phyloP scores from a whole-genome alignment of 1,140 invertebrate species.

The Drosophila nannoptera region DNA sequence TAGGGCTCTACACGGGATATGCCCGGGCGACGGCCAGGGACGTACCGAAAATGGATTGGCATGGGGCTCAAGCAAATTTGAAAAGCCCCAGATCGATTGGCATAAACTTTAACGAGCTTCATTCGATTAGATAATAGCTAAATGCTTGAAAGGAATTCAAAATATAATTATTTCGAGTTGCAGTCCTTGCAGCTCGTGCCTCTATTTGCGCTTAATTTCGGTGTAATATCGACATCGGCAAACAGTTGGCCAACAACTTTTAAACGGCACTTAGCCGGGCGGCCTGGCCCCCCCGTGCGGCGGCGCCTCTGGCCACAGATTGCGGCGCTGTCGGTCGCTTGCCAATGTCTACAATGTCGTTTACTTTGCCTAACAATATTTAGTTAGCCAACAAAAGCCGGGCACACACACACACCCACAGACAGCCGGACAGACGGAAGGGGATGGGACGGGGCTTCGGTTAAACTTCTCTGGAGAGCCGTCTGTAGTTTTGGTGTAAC shows the following conservation, averaged over 20 bases:
- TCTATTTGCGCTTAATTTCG: not conserved
- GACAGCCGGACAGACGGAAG: slow-evolving; percentile 6
- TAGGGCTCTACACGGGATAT: slow-evolving; percentile 35
- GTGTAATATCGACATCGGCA: not conserved
- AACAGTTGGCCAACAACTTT: slow-evolving; percentile 4
- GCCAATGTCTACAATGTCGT: slow-evolving; percentile 59
- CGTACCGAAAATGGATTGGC: slow-evolving; percentile 1
- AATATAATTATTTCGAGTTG: too few species aligned
- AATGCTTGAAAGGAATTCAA: too few species aligned
- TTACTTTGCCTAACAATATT: slow-evolving; percentile 76
- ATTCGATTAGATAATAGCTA: too few species aligned
- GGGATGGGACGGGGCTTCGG: not conserved
- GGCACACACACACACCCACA: slow-evolving; percentile 23
- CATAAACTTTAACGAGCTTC: too few species aligned
- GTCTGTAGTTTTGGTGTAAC: slow-evolving; percentile 33
- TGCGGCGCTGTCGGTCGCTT: slow-evolving; percentile 19
- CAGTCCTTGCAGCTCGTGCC: too few species aligned
- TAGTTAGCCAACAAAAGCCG: slow-evolving; percentile 69
- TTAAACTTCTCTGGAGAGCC: slow-evolving; percentile 23
- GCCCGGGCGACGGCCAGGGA: slow-evolving; percentile 29
- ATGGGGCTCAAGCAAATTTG: not conserved
- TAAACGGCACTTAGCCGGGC: not conserved
- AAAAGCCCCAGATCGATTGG: not conserved
- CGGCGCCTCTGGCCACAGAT: slow-evolving; percentile 32
- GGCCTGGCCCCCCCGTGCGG: not conserved